Evolutionary conservation across 2,113 vertebrate species (phyloP).

Genomic region (Ciconia boyciana): DNA sequence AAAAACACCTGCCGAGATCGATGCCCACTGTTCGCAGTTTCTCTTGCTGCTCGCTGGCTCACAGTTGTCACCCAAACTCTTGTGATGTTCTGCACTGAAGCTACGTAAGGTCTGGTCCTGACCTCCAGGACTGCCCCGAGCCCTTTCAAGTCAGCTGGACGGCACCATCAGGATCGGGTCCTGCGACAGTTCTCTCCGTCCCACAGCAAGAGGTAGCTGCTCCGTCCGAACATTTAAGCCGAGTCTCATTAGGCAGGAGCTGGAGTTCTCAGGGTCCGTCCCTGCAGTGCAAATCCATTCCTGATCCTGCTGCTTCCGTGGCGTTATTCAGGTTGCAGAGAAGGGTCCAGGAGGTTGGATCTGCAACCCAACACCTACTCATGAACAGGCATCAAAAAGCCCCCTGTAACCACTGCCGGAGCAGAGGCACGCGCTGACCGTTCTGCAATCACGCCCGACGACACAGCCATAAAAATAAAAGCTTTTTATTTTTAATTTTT

Average conservation of each 20-base stretch:
- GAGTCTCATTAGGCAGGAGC: neutral
- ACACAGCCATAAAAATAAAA: conserved; percentile 78
- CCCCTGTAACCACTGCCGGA: neutral
- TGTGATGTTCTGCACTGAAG: neutral
- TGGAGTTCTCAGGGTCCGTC: neutral
- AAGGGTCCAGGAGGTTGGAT: neutral
- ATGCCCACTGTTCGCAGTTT: neutral
- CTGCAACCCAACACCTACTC: neutral
- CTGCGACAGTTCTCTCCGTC: neutral
- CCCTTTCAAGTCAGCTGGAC: neutral
- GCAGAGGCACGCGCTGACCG: neutral
- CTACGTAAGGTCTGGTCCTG: neutral
- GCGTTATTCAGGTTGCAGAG: accelerated
- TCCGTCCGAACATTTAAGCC: accelerated
- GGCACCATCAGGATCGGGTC: accelerated
- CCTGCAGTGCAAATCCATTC: neutral
- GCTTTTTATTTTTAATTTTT: conserved; percentile 56
- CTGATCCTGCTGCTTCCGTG: neutral
- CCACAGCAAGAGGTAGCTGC: neutral
- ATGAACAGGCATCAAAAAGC: neutral
- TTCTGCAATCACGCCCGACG: neutral
- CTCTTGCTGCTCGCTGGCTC: neutral
- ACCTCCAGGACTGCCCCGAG: neutral
- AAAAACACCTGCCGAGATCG: neutral
- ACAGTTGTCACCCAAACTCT: neutral